Evolutionary conservation across 1,140 invertebrate species (phyloP), one percentile per base, ranked within the genome.

Genomic region (Drosophila ogumai): DNA sequence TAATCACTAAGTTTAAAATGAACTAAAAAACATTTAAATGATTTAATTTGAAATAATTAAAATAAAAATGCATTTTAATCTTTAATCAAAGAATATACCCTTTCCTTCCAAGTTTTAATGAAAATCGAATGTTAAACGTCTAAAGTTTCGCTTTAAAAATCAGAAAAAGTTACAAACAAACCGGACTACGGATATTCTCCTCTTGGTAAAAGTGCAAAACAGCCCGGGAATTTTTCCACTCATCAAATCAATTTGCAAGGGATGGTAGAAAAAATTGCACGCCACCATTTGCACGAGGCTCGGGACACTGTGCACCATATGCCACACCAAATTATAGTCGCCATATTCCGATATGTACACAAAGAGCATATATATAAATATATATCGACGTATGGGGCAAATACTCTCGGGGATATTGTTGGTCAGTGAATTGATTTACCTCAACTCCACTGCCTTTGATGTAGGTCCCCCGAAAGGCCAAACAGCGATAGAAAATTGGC

Each of bases 361-460:
- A 28, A n/a, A 73, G 43, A 28, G 36, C 28, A 22, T 43, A 19
- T 31, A 38, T 44, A 15, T 47, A 7, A 19, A 36, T 46, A 32
- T 49, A 15, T 25, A 38, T 41, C 8, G 17, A 13, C 12, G 25
- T 38, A 58, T 72, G 34, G 25, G 25, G 46, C 43, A 75, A 76
- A 58, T 55, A 65, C 61, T 76, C 46, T 59, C 25, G 40, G 44
- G 57, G 41, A 73, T 63, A 46, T 54, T n/a, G 66, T 46, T 60
- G 55, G 47, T 22, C 71, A 74, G 34, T 44, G 71, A 75, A 76
- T 76, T 76, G 74, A 76, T 76, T 76, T 76, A 76, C 73, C 63
- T 59, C 12, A 76, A 67, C 63, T 76, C 73, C 73, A 54, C 12
- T 67, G 61, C 74, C 64, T 65, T 75, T 47, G 36, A 55, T 47